Conservation (phyloP, 2,113 vertebrate species). For the Chauna torquata region DNA sequence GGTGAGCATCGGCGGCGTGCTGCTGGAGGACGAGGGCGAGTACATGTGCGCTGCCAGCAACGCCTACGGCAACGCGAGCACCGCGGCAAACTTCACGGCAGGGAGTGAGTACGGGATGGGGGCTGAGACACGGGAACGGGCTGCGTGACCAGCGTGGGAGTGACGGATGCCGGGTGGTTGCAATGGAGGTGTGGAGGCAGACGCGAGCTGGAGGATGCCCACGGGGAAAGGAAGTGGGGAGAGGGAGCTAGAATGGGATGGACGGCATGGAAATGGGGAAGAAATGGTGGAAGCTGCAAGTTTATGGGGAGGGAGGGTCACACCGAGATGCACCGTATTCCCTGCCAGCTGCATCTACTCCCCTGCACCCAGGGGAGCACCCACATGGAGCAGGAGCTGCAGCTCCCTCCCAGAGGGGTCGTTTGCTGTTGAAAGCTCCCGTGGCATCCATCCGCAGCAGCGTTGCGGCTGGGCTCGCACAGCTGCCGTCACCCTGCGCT, state of each 20-base stretch:
- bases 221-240: not conserved
- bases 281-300: fast-evolving
- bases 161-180: fast-evolving
- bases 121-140: too few species aligned
- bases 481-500: not conserved
- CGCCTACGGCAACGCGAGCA: conserved; percentile 23
- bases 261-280: fast-evolving
- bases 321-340: not conserved
- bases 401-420: not conserved
- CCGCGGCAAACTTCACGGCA: not conserved
- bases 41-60: conserved; percentile 72
- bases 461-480: fast-evolving
- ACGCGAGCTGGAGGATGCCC: fast-evolving
- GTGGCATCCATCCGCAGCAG: not conserved
- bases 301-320: fast-evolving
- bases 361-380: fast-evolving
- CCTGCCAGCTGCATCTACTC: not conserved
- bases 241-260: not conserved
- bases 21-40: conserved; percentile 68
- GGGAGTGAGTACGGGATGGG: conserved; percentile 44
- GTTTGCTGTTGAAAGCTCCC: not conserved
- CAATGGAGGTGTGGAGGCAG: fast-evolving
- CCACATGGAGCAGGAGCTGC: not conserved
- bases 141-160: fast-evolving
- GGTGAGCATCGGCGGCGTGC: conserved; percentile 33